phyloP scores from a whole-genome alignment of 2,888 invertebrate species.

The Drosophila austrosaltans region DNA sequence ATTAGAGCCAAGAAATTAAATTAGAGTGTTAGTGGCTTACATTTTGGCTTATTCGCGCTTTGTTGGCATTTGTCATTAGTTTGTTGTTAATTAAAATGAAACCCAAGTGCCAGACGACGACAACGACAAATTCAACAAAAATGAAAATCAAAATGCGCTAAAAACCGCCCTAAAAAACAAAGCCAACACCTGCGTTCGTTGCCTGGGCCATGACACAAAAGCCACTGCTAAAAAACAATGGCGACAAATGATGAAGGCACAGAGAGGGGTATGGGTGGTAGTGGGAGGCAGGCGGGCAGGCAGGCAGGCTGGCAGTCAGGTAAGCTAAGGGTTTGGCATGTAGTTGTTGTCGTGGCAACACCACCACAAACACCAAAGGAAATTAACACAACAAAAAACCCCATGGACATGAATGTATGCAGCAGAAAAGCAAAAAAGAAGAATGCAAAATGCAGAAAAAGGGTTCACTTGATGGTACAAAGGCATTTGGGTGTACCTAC shows the following conservation, averaged over 20 bases:
- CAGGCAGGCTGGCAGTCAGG: slow-evolving; percentile 15
- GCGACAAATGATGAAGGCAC: slow-evolving; percentile 55
- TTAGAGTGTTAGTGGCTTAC: slow-evolving; percentile 54
- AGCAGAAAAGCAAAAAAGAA: slow-evolving; percentile 25
- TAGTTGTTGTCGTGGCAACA: slow-evolving; percentile 72
- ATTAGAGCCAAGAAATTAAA: slow-evolving; percentile 70
- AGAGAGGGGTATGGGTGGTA: slow-evolving; percentile 7
- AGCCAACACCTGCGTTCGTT: slow-evolving; percentile 65
- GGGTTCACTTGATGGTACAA: slow-evolving; percentile 2
- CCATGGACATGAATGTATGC: slow-evolving; percentile 41
- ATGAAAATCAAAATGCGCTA: slow-evolving; percentile 71
- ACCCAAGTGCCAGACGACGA: slow-evolving; percentile 57
- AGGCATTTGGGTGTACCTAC: slow-evolving; percentile 3
- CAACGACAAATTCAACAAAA: slow-evolving; percentile 48
- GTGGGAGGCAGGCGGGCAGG: slow-evolving; percentile 19
- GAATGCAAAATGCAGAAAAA: slow-evolving; percentile 33
- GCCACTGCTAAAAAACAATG: slow-evolving; percentile 61
- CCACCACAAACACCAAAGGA: slow-evolving; percentile 60
- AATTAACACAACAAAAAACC: slow-evolving; percentile 68
- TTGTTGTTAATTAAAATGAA: slow-evolving; percentile 75
- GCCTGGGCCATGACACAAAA: slow-evolving; percentile 14
- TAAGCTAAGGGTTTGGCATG: slow-evolving; percentile 13
- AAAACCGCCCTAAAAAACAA: slow-evolving; percentile 70
- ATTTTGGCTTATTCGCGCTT: slow-evolving; percentile 5
- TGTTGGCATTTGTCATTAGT: slow-evolving; percentile 71